Evolutionary conservation across 2,888 invertebrate genomes (phyloP).

Genomic region (Graphium colonna): DNA sequence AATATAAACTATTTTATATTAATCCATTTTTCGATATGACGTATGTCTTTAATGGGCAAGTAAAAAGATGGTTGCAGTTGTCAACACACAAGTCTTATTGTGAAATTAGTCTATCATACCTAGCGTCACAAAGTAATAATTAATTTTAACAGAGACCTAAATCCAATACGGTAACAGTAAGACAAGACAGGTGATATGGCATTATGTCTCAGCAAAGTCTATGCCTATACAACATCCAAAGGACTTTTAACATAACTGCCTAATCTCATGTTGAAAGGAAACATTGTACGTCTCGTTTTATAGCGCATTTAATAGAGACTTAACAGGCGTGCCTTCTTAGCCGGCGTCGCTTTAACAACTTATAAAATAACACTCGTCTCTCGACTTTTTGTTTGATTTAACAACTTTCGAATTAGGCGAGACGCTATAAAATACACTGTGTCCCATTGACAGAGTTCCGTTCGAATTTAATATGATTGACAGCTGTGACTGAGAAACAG

Average conservation of each 20-base stretch:
- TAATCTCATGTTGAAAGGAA: constrained; percentile 30
- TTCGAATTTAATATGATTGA: constrained; percentile 30
- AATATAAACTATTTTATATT: too few species aligned
- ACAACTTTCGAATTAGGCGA: constrained; percentile 39
- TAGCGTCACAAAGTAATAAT: too few species aligned
- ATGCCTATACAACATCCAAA: not conserved
- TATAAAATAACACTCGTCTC: constrained; percentile 28
- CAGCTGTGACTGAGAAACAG: constrained; percentile 34
- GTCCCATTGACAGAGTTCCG: constrained; percentile 30
- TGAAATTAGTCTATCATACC: too few species aligned
- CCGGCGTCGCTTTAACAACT: constrained; percentile 34
- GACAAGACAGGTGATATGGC: not conserved
- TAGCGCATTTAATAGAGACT: constrained; percentile 33
- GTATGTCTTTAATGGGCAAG: too few species aligned
- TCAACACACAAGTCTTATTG: too few species aligned
- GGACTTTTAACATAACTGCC: not conserved
- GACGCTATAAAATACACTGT: constrained; percentile 37
- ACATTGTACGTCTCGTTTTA: constrained; percentile 35
- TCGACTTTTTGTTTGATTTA: constrained; percentile 29
- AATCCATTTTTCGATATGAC: not conserved
- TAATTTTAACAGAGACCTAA: too few species aligned
- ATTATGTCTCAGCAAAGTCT: not conserved
- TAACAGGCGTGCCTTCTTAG: constrained; percentile 34
- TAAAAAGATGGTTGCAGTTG: too few species aligned
- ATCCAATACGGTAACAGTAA: too few species aligned